Evolutionary conservation across 2,888 invertebrate species (phyloP), one percentile per base, ranked within the genome.

Genomic region (Tinea pellionella): DNA sequence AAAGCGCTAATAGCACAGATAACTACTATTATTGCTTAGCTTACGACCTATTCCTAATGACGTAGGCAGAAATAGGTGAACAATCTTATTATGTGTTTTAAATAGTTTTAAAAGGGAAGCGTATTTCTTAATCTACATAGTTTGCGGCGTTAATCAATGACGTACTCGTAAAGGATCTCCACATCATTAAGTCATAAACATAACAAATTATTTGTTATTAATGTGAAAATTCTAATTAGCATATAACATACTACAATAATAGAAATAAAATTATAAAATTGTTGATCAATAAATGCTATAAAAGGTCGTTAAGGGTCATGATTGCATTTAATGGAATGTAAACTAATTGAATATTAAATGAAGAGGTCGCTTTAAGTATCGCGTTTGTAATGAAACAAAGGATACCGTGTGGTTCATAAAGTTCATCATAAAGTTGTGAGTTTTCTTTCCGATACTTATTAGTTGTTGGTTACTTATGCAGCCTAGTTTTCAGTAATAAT

Each of bases 161-260:
- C 32, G 15, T 57, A 24, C 32, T 57, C 16, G 32, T 42, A 42
- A 19, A 19, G 59, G 16, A 59, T 42, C 41, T 59, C 24, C 4
- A 19, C 43, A 42, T 19, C 41, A 59, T 59, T 59, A 59, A 42
- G 43, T 59, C 19, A 59, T 59, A 59, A 59, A 59, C 15, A 59
- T 59, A 18, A 19, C 15, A 16, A 59, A 42, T 41, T 59, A 59
- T 57, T 53, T 53, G 53, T 53, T 53, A 53, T 53, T 53, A 4
- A 24, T 53, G 12, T 53, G 19, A 9, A 53, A 24, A 16, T 53
- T 6, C 9, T 19, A 53, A 24, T 53, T 53, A 24, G 19, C 53
- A 24, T 24, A 15, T 53, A 24, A 47, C 15, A 47, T 9, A 41
- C 41, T 13, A 41, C 41, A n/a, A 13, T 13, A 41, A n/a, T 47